Evolutionary conservation across 2,797 vertebrate species (phyloP).

Genomic region (Myotis findleyi): DNA sequence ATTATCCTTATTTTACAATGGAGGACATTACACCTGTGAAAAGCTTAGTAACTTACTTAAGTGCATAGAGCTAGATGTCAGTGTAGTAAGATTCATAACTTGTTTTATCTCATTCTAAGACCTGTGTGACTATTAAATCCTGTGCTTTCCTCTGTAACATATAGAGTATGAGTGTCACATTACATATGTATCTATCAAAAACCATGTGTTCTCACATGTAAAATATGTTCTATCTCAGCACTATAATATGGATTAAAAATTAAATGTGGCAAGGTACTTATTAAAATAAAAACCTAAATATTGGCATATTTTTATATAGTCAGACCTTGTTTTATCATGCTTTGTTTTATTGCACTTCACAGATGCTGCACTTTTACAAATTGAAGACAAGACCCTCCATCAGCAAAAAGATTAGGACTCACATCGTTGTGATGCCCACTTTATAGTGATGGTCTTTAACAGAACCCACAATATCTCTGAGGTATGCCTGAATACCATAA

Average conservation of each 20-base stretch:
- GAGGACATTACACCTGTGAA: not conserved
- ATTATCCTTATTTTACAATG: constrained; percentile 27
- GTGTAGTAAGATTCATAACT: not conserved
- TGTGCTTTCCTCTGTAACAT: not conserved
- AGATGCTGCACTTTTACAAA: not conserved
- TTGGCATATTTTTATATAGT: not conserved
- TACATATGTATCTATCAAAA: not conserved
- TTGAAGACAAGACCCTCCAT: not conserved
- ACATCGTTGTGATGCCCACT: not conserved
- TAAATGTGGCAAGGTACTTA: not conserved
- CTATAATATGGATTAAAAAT: not conserved
- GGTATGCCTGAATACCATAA: not conserved
- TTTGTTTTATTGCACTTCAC: not conserved
- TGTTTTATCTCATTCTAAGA: not conserved
- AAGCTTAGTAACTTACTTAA: not conserved
- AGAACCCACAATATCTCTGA: not conserved
- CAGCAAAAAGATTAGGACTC: not conserved
- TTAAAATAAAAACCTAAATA: constrained; percentile 12
- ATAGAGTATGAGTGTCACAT: not conserved
- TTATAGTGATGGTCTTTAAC: not conserved
- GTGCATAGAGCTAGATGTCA: not conserved
- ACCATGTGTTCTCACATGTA: not conserved
- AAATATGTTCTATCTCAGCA: not conserved
- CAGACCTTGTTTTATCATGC: not conserved
- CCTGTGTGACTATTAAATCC: not conserved